phyloP scores from a whole-genome alignment of 2,113 vertebrate genomes.

The Myiozetetes cayanensis region DNA sequence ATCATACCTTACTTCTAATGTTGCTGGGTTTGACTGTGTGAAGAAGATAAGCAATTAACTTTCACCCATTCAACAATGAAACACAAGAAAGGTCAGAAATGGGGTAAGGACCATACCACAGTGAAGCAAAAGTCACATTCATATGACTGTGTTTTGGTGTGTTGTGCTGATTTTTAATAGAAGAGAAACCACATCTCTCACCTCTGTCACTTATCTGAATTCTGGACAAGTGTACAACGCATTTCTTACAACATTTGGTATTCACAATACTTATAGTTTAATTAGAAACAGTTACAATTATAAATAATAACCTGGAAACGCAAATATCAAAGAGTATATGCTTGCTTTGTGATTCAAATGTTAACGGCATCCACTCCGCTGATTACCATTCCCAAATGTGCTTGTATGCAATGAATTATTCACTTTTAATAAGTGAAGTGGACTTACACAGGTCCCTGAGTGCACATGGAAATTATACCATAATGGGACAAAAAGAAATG shows the following conservation, averaged over 20 bases:
- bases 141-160: background rate
- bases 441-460: background rate
- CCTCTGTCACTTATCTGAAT: background rate
- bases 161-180: background rate
- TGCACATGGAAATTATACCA: background rate
- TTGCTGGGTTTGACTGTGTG: background rate
- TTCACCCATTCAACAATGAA: background rate
- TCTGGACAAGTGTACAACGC: background rate
- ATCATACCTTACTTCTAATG: background rate
- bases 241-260: background rate
- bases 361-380: background rate
- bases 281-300: background rate
- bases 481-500: rapidly evolving
- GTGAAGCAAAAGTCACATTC: background rate
- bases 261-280: background rate
- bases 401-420: background rate
- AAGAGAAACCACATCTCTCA: rapidly evolving
- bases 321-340: background rate
- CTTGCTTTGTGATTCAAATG: background rate
- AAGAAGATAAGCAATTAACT: background rate
- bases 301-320: background rate
- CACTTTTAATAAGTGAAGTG: background rate
- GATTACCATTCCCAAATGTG: background rate
- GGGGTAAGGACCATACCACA: background rate
- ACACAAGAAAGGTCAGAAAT: background rate